Conservation (phyloP, 2,113 vertebrate species). For the Syngnathus floridae region DNA sequence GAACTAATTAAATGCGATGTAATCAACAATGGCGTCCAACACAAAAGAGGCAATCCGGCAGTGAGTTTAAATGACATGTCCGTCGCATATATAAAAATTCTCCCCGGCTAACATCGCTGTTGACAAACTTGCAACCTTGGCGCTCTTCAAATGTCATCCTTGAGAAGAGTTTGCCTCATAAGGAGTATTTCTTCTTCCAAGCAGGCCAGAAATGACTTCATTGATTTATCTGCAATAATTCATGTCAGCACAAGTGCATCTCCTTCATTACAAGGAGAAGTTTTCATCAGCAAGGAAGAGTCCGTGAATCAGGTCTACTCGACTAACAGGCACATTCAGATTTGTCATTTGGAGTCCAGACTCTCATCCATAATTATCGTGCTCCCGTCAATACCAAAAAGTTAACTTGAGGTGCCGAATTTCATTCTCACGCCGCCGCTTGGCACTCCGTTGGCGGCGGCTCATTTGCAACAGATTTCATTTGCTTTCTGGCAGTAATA, state of each 20-base stretch:
- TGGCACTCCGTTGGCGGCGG: neutral
- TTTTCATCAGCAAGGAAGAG: neutral
- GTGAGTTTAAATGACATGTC: neutral
- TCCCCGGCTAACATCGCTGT: neutral
- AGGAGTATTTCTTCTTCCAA: neutral
- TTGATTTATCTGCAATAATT: neutral
- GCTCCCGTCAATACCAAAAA: neutral
- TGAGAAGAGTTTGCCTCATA: neutral
- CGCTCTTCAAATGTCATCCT: neutral
- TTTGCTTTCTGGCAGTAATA: conserved; percentile 2
- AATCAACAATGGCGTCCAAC: too few species aligned
- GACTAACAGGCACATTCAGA: neutral
- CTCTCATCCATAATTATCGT: neutral
- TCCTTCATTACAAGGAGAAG: neutral
- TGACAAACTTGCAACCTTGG: neutral
- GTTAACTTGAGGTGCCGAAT: conserved; percentile 9
- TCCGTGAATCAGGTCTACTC: neutral
- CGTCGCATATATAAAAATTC: neutral
- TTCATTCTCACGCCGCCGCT: conserved; percentile 1
- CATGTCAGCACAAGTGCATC: neutral
- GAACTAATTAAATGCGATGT: neutral
- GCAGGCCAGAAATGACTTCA: neutral
- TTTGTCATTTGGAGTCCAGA: neutral
- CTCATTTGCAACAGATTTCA: neutral
- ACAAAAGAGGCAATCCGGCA: too few species aligned